A percentile compares a stretch with the other conserved stretches of the same genome.
phyloP scores from a whole-genome alignment of 1,140 invertebrate genomes.

The Acarapis woodi region DNA sequence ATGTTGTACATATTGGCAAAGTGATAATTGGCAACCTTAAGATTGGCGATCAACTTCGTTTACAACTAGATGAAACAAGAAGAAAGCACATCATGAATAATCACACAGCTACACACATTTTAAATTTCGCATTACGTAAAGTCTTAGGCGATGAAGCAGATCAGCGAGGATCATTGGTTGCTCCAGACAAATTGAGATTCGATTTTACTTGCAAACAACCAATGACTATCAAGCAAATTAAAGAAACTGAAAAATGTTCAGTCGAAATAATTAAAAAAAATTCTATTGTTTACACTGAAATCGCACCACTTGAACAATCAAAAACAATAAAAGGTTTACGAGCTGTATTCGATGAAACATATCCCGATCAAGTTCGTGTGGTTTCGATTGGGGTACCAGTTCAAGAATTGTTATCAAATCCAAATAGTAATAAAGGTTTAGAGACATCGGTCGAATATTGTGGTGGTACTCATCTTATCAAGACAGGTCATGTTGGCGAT shows the following conservation, averaged over 20 bases:
- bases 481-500: conserved; percentile 23
- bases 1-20: conserved; percentile 65
- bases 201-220: conserved; percentile 61
- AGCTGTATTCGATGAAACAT: conserved; percentile 95
- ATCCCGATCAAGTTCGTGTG: conserved; percentile 92
- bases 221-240: conserved; percentile 57
- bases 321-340: conserved; percentile 77
- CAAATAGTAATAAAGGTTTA: conserved; percentile 37
- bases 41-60: conserved; percentile 53
- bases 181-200: conserved; percentile 78
- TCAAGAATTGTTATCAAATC: conserved; percentile 59
- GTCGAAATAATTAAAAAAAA: conserved; percentile 47
- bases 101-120: conserved; percentile 88
- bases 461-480: conserved; percentile 43
- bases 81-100: conserved; percentile 83
- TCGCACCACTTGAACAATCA: conserved; percentile 46
- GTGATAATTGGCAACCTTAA: conserved; percentile 33
- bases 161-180: conserved; percentile 92
- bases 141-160: conserved; percentile 70
- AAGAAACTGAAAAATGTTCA: conserved; percentile 45
- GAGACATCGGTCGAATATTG: conserved; percentile 96
- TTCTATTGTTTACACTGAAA: conserved; percentile 59
- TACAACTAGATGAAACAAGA: conserved; percentile 52
- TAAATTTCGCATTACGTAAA: conserved; percentile 74
- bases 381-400: conserved; percentile 78